Evolutionary conservation across 2,797 vertebrate species (phyloP), one percentile per base, ranked within the genome.

Genomic region (Glyptemys insculpta): DNA sequence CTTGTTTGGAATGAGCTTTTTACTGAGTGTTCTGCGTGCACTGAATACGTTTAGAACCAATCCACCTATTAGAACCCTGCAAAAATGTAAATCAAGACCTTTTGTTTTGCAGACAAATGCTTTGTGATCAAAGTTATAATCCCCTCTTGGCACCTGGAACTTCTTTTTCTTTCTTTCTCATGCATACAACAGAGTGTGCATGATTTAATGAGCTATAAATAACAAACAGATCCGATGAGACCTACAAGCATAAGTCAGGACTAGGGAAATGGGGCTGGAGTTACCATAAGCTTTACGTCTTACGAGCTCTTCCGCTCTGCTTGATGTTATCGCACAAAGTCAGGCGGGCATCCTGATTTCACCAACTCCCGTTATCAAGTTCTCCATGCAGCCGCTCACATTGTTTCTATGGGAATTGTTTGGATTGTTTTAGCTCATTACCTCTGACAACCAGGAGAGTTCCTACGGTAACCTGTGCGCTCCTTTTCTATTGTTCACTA

Each of bases 61-160:
- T 95, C 88, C 90, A 86, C 97, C 95, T 96, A 90, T 93, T 96
- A 96, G 81, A 88, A 96, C 95, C 95, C 90, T 79, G 54, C 86
- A 93, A 97, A 95, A 90, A 94, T 86, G 84, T 95, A 97, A 96
- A 95, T 86, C 72, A 83, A 91, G 87, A 78, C 88, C 84, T 96
- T 93, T 95, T 94, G 84, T 96, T 94, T 93, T 72, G 89, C 85
- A 93, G 68, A 14, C 83, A 95, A 81, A 89, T 91, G 81, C 65
- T 96, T 59, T 80, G 81, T 88, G 92, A 83, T 59, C 92, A 54
- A 92, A 96, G 91, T 0, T 4, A 81, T 94, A 62, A 62, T 65
- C 14, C 44, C 27, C 74, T 29, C 74, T 78, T 8, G 74, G 44
- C 44, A 49, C 15, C 14, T 31, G 74, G 44, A 78, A 49, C 8